Evolutionary conservation across 2,113 vertebrate species (phyloP).

Genomic region (Barbus barbus): DNA sequence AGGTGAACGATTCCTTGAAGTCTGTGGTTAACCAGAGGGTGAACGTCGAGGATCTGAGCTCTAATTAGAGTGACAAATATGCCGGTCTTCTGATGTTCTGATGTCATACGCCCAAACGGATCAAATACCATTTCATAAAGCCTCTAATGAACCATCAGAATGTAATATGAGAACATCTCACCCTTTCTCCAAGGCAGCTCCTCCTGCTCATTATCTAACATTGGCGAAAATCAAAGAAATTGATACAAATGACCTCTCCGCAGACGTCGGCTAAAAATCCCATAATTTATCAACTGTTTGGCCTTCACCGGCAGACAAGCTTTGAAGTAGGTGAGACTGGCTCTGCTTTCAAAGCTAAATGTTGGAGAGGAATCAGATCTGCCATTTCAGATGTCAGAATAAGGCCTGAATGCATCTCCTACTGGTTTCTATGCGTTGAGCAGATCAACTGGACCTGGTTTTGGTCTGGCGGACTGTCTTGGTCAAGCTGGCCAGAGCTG

Average conservation of each 20-base stretch:
- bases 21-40: slow-evolving; percentile 37
- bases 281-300: slow-evolving; percentile 56
- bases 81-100: slow-evolving; percentile 43
- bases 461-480: background rate
- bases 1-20: slow-evolving; percentile 4
- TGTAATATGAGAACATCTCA: slow-evolving; percentile 58
- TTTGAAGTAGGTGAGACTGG: slow-evolving; percentile 52
- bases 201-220: slow-evolving; percentile 61
- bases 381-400: background rate
- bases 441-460: background rate
- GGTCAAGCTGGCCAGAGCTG: background rate
- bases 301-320: slow-evolving; percentile 44
- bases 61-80: slow-evolving; percentile 52
- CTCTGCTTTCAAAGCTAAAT: slow-evolving; percentile 48
- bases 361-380: slow-evolving; percentile 24
- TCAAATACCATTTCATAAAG: slow-evolving; percentile 60
- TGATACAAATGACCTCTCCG: slow-evolving; percentile 59
- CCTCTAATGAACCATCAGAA: slow-evolving; percentile 59
- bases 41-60: background rate
- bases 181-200: slow-evolving; percentile 53
- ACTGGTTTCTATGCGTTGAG: background rate
- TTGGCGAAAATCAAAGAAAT: slow-evolving; percentile 72
- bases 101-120: slow-evolving; percentile 41
- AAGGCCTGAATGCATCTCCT: background rate
- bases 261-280: slow-evolving; percentile 45